Base-by-base conservation (phyloP, 2,888 invertebrate genomes). In the Synanthedon vespiformis region DNA sequence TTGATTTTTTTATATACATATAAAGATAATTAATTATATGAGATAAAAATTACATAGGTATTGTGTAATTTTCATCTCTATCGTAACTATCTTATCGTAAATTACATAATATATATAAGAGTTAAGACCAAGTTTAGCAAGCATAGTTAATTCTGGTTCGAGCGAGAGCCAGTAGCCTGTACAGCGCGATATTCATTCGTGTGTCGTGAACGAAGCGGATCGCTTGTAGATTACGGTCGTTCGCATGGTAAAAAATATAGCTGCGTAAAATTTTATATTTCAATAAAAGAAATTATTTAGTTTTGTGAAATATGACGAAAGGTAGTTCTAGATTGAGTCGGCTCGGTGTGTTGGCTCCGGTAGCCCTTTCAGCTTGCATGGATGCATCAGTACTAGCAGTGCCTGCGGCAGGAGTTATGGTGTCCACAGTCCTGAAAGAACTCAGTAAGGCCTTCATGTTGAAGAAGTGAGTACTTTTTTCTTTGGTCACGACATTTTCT, bases 371-470 rank as follows among this genome's bases (percentile, higher is more conserved):
- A 0, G 87, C 76, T 18, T 86, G 86, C 60, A 81, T 84, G 76
- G 85, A 85, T 60, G 87, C 87, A 0, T 87, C 87, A 40, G 83
- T 85, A 55, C 65, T 86, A 55, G 86, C 84, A 0, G 87, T 85
- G 58, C 87, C 87, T 2, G 84, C 85, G 0, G 87, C 87, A 6
- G 84, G 86, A 0, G 87, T 85, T 34, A 83, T 86, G 54, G 81
- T 87, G 48, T 83, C 85, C 54, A 86, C 85, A 1, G 84, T 87
- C 40, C 77, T 87, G 34, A 82, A 83, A 62, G 86, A 87, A 56
- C 78, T 87, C 51, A 86, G 84, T 73, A 86, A 85, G 58, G 86
- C 86, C 41, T 87, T 87, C 60, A 85, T 87, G 86, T 71, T 87
- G 16, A 87, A 87, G 60, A 87, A 78, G 86, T 87, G 62, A 81